Evolutionary conservation across 2,797 vertebrate species (phyloP).

Genomic region (Enteromius fasciolatus): DNA sequence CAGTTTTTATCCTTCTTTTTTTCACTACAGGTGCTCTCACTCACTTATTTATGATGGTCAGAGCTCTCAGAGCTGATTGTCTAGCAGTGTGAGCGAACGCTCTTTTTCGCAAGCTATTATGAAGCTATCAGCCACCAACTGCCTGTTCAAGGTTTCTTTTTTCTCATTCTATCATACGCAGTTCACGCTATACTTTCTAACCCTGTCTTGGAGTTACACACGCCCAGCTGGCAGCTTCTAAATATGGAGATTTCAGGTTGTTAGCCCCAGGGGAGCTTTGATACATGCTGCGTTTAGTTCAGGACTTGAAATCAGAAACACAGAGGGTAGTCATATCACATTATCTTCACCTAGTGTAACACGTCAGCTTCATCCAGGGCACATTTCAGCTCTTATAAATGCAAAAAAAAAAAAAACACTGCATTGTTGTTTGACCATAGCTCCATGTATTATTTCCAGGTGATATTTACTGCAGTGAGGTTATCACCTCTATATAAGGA

Average conservation of each 20-base stretch:
- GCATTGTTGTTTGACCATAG: slow-evolving; percentile 1
- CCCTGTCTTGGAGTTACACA: slow-evolving; percentile 15
- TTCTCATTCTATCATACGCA: slow-evolving; percentile 35
- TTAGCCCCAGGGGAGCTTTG: slow-evolving; percentile 37
- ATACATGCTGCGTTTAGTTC: slow-evolving; percentile 41
- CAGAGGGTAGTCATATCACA: slow-evolving; percentile 45
- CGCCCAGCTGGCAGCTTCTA: slow-evolving; percentile 27
- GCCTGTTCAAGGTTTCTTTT: slow-evolving; percentile 16
- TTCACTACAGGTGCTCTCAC: slow-evolving; percentile 17
- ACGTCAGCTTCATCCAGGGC: slow-evolving; percentile 17
- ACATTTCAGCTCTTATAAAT: slow-evolving; percentile 5
- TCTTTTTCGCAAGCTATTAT: slow-evolving; percentile 35
- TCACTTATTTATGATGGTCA: slow-evolving; percentile 44
- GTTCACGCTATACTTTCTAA: slow-evolving; percentile 40
- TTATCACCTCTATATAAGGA: background rate
- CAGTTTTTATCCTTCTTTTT: background rate
- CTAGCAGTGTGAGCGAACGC: slow-evolving; percentile 30
- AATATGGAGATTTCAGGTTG: slow-evolving; percentile 45
- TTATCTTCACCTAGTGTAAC: slow-evolving; percentile 38
- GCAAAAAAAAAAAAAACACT: slow-evolving; percentile 1
- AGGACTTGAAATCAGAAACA: slow-evolving; percentile 50
- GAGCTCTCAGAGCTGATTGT: slow-evolving; percentile 37
- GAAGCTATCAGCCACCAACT: slow-evolving; percentile 41
- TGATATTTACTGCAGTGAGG: background rate
- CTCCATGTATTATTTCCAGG: background rate